Evolutionary conservation across 2,888 invertebrate genomes (phyloP).

Genomic region (Sepiola atlantica): DNA sequence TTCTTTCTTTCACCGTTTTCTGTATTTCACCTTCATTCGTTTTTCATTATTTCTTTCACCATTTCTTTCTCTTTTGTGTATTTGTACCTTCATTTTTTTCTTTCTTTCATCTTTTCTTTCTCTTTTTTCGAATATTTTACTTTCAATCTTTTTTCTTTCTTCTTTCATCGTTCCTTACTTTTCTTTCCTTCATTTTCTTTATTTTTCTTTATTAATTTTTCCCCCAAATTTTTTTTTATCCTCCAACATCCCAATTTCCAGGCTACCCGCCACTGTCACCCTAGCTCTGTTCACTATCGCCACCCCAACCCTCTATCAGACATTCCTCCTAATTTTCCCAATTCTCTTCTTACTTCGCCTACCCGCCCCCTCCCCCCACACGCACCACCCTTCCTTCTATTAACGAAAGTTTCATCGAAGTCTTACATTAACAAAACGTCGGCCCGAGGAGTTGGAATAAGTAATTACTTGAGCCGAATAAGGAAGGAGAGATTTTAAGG

Average conservation of each 20-base stretch:
- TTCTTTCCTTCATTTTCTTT: not conserved
- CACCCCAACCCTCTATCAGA: not conserved
- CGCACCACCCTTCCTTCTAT: not conserved
- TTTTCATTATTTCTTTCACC: not conserved
- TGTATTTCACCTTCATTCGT: not conserved
- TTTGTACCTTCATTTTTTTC: not conserved
- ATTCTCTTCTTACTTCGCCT: too few species aligned
- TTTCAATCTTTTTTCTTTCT: not conserved
- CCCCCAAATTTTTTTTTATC: not conserved
- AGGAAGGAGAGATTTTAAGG: not conserved
- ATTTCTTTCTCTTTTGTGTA: too few species aligned
- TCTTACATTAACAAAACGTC: constrained; percentile 9
- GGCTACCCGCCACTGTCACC: rapidly evolving
- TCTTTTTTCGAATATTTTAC: not conserved
- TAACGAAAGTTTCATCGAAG: not conserved
- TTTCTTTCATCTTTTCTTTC: too few species aligned
- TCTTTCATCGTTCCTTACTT: not conserved
- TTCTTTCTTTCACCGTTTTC: not conserved
- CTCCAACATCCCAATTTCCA: not conserved
- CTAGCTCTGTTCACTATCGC: not conserved
- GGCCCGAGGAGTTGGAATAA: constrained; percentile 4
- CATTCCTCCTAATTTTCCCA: not conserved
- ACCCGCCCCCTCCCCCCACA: too few species aligned
- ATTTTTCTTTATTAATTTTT: not conserved
- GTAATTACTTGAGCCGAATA: constrained; percentile 32